Evolutionary conservation across 2,888 invertebrate species (phyloP).

Genomic region (Acrobasis suavella): DNA sequence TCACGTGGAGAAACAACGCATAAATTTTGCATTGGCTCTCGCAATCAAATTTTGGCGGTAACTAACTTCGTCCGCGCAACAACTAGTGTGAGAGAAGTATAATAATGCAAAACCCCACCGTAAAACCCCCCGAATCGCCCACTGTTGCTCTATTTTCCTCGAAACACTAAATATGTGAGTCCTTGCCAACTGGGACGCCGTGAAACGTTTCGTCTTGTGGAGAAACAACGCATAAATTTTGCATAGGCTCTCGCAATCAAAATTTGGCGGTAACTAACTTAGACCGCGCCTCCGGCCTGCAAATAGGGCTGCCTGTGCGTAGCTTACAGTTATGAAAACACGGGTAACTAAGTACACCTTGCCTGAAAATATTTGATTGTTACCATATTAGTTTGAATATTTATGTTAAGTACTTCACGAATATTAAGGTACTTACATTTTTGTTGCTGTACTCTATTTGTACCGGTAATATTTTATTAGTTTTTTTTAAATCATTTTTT

Average conservation of each 20-base stretch:
- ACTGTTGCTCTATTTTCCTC: background rate
- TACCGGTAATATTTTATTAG: too few species aligned
- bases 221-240: conserved; percentile 9
- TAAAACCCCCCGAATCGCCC: too few species aligned
- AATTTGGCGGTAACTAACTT: conserved; percentile 15
- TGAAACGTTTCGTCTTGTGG: conserved; percentile 4
- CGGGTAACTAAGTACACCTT: too few species aligned
- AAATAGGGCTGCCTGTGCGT: background rate
- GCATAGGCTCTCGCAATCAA: conserved; percentile 13
- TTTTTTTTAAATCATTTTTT: too few species aligned
- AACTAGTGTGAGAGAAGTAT: too few species aligned
- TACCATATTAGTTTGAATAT: too few species aligned
- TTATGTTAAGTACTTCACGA: too few species aligned
- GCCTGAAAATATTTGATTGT: too few species aligned
- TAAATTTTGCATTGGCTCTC: conserved; percentile 6
- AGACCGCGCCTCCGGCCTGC: conserved; percentile 6
- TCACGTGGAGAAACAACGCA: background rate
- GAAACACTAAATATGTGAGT: background rate
- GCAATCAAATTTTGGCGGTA: conserved; percentile 18
- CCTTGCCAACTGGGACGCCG: background rate
- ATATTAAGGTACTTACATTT: too few species aligned
- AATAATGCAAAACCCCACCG: too few species aligned
- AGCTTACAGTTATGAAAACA: background rate
- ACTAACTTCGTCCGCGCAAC: conserved; percentile 3
- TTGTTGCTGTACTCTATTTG: too few species aligned